Evolutionary conservation across 2,888 invertebrate species (phyloP), one percentile per base, ranked within the genome.

Genomic region (Anthophora plumipes): DNA sequence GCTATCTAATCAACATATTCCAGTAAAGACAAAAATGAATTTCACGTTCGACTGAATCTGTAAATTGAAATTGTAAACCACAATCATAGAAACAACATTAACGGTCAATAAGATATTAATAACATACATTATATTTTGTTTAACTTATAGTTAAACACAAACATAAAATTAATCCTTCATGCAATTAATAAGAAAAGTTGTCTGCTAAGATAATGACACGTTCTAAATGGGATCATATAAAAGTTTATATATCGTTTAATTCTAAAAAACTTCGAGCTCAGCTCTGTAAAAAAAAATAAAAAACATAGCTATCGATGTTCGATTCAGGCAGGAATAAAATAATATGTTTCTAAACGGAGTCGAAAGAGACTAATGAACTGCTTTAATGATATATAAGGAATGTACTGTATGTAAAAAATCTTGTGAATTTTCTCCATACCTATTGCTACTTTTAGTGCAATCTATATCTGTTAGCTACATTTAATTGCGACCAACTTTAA

Each of bases 371-470:
- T 46, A 64, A 37, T 46, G 14, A 71, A 57, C 25, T n/a, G 22
- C 22, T 66, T 48, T 14, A 22, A 41, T 6, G 25, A 0, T 31
- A 59, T 12, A 48, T 41, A 14, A 39, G 60, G 60, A 77, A 66
- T 59, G 66, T 71, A 59, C 25, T 37, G 12, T 37, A 57, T 17
- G 43, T 43, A 48, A 64, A 77, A 54, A 69, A 70, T 70, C 70
- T 68, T 64, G 64, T 22, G 63, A 25, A 20, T 14, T 31, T 25
- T 11, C 17, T 22, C 8, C 0, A 17, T 52, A 17, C 8, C 14
- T 52, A 22, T 52, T 22, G 17, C 9, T 22, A 17, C 17, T 17
- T 8, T 55, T 55, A 20, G 17, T 31, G 11, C 14, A 43, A 43
- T 9, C 8, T 4, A 22, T 3, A 54, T 25, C 20, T 1, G 5